These are phyloP conservation scores for Otus scops DNA, from an alignment of 2,797 vertebrate species.

Conservation along the genomic window DNA sequence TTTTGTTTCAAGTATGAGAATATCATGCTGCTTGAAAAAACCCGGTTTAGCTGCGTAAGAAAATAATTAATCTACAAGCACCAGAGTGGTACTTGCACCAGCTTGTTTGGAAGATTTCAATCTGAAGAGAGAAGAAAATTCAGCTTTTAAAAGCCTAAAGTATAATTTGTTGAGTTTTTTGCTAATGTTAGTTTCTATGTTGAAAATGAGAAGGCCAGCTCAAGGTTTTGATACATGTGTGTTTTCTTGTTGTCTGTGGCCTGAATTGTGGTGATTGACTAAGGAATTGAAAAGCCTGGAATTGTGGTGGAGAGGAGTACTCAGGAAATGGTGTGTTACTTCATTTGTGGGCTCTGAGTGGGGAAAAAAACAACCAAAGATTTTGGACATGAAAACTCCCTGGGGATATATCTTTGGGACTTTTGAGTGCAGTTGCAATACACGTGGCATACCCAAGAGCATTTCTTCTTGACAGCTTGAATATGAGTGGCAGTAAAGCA, in stretches of 20 bases:
- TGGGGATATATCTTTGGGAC: not conserved
- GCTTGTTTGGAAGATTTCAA: not conserved
- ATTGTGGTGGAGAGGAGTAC: not conserved
- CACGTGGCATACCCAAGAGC: not conserved
- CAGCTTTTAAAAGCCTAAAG: not conserved
- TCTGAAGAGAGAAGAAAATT: not conserved
- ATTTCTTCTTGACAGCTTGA: not conserved
- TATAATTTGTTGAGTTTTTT: not conserved
- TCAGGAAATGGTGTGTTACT: not conserved
- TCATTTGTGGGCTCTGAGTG: not conserved
- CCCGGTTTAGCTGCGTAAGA: not conserved
- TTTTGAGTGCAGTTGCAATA: not conserved
- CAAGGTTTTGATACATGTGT: not conserved
- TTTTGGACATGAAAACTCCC: not conserved
- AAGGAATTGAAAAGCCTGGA: not conserved
- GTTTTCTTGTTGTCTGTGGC: not conserved
- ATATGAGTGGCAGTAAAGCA: not conserved
- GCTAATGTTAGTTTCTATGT: not conserved
- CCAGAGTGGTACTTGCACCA: not conserved
- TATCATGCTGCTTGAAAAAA: slow-evolving; percentile 15
- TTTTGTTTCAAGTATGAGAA: slow-evolving; percentile 20
- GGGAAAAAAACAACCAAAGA: not conserved
- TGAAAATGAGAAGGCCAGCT: not conserved
- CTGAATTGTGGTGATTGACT: not conserved
- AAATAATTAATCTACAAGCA: not conserved